Percentiles rank a stretch among this genome's conserved stretches.
These are phyloP conservation scores for Trididemnum clinides DNA, from an alignment of 23 tunicate species.

Conservation along the genomic window DNA sequence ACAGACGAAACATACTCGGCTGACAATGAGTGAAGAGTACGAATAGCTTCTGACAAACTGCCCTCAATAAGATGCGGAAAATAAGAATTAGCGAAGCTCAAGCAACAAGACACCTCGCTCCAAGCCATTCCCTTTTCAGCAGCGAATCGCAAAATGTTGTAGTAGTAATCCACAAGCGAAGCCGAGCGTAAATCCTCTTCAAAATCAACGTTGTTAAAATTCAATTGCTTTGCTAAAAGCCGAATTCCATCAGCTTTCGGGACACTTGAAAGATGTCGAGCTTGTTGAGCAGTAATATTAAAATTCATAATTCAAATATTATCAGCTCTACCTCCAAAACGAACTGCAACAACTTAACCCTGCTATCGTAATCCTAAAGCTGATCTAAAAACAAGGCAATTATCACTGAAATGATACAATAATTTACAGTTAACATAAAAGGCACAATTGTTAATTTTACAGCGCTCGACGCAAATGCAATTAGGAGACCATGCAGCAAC, in stretches of 20 bases:
- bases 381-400: no score
- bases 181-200: conserved; percentile 70
- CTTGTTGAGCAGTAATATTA: conserved; percentile 6
- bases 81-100: conserved; percentile 55
- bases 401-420: no score
- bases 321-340: neutral
- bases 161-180: conserved; percentile 70
- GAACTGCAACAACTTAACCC: neutral
- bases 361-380: no score
- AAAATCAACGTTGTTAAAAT: conserved; percentile 24
- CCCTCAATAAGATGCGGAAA: conserved; percentile 17
- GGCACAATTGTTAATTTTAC: no score
- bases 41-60: conserved; percentile 34
- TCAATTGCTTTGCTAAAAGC: conserved; percentile 45
- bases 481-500: no score
- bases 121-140: conserved; percentile 74
- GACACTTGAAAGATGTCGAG: conserved; percentile 48
- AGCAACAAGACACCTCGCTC: conserved; percentile 58
- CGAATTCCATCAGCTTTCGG: conserved; percentile 63
- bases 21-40: conserved; percentile 23
- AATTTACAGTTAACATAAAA: no score
- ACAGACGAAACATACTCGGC: conserved; percentile 28
- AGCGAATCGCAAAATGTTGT: conserved; percentile 64
- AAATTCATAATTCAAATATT: neutral
- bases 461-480: no score